phyloP scores from a whole-genome alignment of 2,113 vertebrate genomes.

The Boulengeromyrus knoepffleri region DNA sequence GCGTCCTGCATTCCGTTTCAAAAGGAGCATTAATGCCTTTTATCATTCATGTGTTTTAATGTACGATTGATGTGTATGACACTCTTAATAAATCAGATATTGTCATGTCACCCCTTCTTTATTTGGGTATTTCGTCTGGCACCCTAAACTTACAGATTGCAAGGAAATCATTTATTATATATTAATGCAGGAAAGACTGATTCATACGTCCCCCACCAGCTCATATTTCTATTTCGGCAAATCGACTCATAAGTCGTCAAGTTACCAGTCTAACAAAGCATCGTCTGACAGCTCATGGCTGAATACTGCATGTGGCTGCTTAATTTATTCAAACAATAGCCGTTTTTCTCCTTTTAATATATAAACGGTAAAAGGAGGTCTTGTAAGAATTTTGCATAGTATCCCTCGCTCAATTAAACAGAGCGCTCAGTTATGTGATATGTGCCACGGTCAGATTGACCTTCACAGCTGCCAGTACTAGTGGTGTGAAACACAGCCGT shows the following conservation, averaged over 20 bases:
- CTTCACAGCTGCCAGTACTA: not conserved
- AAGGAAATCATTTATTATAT: not conserved
- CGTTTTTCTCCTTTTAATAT: not conserved
- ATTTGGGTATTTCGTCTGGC: not conserved
- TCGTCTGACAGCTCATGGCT: not conserved
- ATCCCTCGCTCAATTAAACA: not conserved
- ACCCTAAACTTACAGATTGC: not conserved
- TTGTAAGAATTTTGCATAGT: not conserved
- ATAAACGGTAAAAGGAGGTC: not conserved
- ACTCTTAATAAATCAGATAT: not conserved
- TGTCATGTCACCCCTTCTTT: not conserved
- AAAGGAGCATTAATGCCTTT: not conserved
- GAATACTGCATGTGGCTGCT: not conserved
- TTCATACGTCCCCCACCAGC: not conserved
- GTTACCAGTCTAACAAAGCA: not conserved
- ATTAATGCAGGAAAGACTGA: not conserved
- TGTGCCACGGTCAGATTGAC: not conserved
- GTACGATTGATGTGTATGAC: not conserved
- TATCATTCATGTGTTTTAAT: not conserved
- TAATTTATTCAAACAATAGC: not conserved
- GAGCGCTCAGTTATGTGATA: not conserved
- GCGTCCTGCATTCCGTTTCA: not conserved
- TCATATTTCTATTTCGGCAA: not conserved
- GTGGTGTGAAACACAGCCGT: not conserved
- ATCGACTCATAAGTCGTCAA: not conserved